Evolutionary conservation across 2,113 vertebrate genomes (phyloP).

Genomic region (Bagarius yarrelli): DNA sequence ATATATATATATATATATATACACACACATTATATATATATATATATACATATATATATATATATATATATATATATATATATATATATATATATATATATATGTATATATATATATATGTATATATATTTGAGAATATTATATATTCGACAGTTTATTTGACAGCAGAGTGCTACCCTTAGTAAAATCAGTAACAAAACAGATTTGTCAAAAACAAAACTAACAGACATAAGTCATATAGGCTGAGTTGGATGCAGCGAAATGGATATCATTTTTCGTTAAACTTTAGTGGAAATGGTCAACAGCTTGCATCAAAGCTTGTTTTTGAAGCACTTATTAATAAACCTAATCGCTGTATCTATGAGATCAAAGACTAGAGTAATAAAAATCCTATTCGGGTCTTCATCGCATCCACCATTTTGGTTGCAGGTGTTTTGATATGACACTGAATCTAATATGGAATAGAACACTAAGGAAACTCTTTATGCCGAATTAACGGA

Average conservation of each 20-base stretch:
- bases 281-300: no score
- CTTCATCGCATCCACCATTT: conserved; percentile 68
- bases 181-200: neutral
- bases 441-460: conserved; percentile 50
- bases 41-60: no score
- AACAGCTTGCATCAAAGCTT: neutral
- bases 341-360: neutral
- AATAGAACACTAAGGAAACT: conserved; percentile 36
- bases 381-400: neutral
- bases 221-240: neutral
- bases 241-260: neutral
- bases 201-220: conserved; percentile 4
- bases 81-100: no score
- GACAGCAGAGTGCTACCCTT: neutral
- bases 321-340: neutral
- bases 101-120: no score
- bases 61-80: no score
- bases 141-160: no score
- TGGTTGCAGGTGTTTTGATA: conserved; percentile 74
- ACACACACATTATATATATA: no score
- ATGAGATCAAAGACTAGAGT: conserved; percentile 30
- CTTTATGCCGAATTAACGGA: conserved; percentile 53
- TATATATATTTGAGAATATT: no score
- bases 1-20: no score
- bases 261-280: neutral